Percentiles rank a stretch among this genome's conserved stretches.
These are phyloP conservation scores for Rhamnusium bicolor DNA, from an alignment of 2,888 invertebrate genomes.

Conservation along the genomic window DNA sequence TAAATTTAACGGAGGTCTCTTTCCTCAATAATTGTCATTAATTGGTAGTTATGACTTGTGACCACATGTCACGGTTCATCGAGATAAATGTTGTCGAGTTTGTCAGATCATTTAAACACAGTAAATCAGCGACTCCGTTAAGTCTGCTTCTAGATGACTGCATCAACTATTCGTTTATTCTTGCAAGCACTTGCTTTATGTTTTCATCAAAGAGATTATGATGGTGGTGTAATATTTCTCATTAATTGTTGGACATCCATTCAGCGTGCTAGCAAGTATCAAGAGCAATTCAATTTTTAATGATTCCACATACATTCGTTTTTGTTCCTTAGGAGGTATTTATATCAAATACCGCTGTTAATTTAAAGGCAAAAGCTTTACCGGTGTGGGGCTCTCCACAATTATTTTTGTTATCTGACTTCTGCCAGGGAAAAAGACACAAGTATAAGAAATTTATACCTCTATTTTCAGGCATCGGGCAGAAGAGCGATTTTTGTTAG, in stretches of 20 bases:
- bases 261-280: background rate
- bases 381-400: too few species aligned
- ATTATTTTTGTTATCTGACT: too few species aligned
- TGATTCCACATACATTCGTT: background rate
- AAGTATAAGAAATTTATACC: too few species aligned
- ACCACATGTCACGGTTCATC: slow-evolving; percentile 39
- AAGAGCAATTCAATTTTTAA: background rate
- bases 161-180: slow-evolving; percentile 22
- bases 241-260: background rate
- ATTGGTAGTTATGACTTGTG: slow-evolving; percentile 40
- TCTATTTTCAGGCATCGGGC: too few species aligned
- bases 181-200: slow-evolving; percentile 12
- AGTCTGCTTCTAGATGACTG: slow-evolving; percentile 9
- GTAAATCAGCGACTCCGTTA: slow-evolving; percentile 16
- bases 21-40: slow-evolving; percentile 33
- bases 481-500: too few species aligned
- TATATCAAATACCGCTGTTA: too few species aligned
- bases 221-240: background rate
- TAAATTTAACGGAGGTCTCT: slow-evolving; percentile 22
- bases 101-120: slow-evolving; percentile 19
- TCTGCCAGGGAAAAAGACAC: too few species aligned
- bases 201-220: background rate
- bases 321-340: too few species aligned
- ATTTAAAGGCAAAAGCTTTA: too few species aligned
- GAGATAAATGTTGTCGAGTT: slow-evolving; percentile 30